phyloP scores from a whole-genome alignment of 2,888 invertebrate species.

The Drosophila atripex region DNA sequence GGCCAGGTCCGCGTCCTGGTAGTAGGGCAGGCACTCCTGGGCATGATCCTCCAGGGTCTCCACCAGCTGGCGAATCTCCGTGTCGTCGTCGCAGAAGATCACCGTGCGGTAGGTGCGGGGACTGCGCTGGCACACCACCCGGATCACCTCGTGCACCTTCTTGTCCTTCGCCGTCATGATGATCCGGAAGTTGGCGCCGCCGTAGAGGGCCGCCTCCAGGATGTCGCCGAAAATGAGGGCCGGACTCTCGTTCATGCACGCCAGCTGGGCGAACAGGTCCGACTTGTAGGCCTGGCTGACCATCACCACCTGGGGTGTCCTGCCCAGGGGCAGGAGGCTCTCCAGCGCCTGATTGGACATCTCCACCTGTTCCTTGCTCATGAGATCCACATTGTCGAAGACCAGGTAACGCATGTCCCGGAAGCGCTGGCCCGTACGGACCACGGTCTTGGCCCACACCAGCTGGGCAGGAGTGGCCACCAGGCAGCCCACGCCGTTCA shows the following conservation, averaged over 20 bases:
- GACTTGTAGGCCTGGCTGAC: slow-evolving; percentile 36
- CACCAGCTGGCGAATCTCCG: slow-evolving; percentile 46
- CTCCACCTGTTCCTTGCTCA: slow-evolving; percentile 33
- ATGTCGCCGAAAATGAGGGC: slow-evolving; percentile 60
- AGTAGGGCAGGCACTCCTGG: slow-evolving; percentile 53
- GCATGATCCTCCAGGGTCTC: neutral
- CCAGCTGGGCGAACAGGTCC: slow-evolving; percentile 21
- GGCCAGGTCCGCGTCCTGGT: slow-evolving; percentile 32
- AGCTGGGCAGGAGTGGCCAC: slow-evolving; percentile 59
- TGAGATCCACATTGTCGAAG: slow-evolving; percentile 62
- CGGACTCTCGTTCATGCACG: slow-evolving; percentile 25
- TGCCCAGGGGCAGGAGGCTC: neutral
- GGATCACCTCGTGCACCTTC: slow-evolving; percentile 38
- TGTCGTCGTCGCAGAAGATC: slow-evolving; percentile 46
- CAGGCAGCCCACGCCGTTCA: slow-evolving; percentile 58
- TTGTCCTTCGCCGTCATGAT: neutral
- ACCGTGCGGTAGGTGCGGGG: slow-evolving; percentile 55
- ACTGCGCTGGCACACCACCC: slow-evolving; percentile 40
- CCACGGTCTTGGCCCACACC: neutral
- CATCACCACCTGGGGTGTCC: slow-evolving; percentile 50
- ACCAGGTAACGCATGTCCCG: slow-evolving; percentile 42
- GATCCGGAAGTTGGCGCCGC: slow-evolving; percentile 18
- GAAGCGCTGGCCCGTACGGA: slow-evolving; percentile 20
- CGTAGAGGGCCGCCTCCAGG: slow-evolving; percentile 65
- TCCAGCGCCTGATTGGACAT: slow-evolving; percentile 24